These are phyloP conservation scores for Rattus rattus DNA, from an alignment of 2,113 vertebrate species.

Conservation along the genomic window DNA sequence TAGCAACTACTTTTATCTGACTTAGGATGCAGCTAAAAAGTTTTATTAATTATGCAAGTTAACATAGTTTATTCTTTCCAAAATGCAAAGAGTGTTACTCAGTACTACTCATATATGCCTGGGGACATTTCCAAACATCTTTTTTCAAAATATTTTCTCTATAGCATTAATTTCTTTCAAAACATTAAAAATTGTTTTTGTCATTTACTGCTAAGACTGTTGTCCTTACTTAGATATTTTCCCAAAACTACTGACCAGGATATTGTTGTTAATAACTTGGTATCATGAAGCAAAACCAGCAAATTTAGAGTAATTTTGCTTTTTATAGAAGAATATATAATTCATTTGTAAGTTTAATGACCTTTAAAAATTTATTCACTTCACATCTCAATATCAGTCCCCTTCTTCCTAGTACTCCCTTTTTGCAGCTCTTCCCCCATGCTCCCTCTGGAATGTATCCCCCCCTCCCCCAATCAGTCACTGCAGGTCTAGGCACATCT, in stretches of 20 bases:
- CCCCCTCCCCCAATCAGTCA: too few species aligned
- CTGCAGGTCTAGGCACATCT: too few species aligned
- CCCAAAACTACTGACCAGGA: not conserved
- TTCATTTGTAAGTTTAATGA: not conserved
- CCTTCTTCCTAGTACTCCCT: too few species aligned
- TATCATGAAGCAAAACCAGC: not conserved
- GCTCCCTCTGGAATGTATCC: too few species aligned
- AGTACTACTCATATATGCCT: slow-evolving; percentile 1
- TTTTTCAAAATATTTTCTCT: not conserved
- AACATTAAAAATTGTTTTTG: not conserved
- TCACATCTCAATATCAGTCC: too few species aligned
- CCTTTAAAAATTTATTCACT: not conserved
- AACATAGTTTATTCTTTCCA: not conserved
- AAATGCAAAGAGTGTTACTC: not conserved
- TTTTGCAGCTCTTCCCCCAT: too few species aligned
- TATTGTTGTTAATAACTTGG: not conserved
- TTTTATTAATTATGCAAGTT: slow-evolving; percentile 20
- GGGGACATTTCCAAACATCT: not conserved
- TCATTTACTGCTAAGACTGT: not conserved
- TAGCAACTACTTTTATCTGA: not conserved
- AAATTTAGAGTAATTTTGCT: not conserved
- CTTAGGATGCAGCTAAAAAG: slow-evolving; percentile 16
- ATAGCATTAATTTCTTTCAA: slow-evolving; percentile 4
- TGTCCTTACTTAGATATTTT: not conserved
- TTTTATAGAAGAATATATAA: slow-evolving; percentile 17